These are phyloP conservation scores for Coptodon bakossiorum DNA, from an alignment of 2,113 vertebrate species.

Conservation along the genomic window DNA sequence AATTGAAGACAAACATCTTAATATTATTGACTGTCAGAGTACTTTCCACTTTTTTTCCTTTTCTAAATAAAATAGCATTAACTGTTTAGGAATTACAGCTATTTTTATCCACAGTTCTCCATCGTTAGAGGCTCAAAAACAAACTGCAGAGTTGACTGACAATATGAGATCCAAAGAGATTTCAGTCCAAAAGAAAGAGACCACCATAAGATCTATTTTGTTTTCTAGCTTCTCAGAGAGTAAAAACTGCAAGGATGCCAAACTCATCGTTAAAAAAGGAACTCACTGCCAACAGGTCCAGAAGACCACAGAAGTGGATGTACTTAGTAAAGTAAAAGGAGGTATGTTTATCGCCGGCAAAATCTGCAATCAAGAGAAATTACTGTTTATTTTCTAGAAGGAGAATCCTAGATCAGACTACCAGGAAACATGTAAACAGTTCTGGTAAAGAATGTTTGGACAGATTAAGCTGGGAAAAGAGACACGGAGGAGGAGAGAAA, in stretches of 20 bases:
- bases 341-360: neutral
- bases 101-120: neutral
- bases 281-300: accelerated
- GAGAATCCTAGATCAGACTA: neutral
- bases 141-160: neutral
- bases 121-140: neutral
- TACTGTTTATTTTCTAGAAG: neutral
- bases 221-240: neutral
- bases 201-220: neutral
- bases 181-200: neutral
- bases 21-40: neutral
- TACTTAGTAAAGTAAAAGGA: neutral
- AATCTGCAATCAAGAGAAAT: neutral
- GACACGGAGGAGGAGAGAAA: neutral
- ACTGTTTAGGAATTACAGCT: neutral
- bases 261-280: neutral
- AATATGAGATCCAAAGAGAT: neutral
- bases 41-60: neutral
- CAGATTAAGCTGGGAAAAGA: neutral
- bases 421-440: neutral
- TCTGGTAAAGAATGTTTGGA: neutral
- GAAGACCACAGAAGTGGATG: neutral
- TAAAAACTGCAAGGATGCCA: neutral
- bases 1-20: neutral
- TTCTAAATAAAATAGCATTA: neutral